Conservation (phyloP, 2,113 vertebrate species). For the Lampris megalopsis region DNA sequence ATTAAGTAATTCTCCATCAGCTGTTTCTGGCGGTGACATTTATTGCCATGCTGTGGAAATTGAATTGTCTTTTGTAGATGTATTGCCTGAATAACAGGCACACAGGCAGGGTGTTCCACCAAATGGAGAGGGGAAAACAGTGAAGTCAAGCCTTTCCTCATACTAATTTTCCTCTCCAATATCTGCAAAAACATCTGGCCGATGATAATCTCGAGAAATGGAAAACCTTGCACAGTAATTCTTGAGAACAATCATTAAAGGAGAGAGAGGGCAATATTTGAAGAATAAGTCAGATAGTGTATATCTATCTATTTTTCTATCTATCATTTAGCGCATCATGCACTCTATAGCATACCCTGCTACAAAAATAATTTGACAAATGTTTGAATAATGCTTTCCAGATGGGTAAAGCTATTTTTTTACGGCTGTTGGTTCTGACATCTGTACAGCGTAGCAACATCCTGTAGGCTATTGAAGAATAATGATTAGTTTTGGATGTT, state of each 20-base stretch:
- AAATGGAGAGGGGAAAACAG: neutral
- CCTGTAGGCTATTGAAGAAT: neutral
- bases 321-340: neutral
- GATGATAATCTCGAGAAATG: constrained; percentile 22
- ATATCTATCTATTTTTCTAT: neutral
- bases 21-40: constrained; percentile 50
- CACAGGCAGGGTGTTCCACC: constrained; percentile 12
- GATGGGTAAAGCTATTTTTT: too few relatives aligned
- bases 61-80: constrained; percentile 41
- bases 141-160: constrained; percentile 19
- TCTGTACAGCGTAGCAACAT: neutral
- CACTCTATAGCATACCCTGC: neutral
- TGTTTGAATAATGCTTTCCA: neutral
- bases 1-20: constrained; percentile 29
- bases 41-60: constrained; percentile 44
- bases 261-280: neutral
- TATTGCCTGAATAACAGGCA: constrained; percentile 43
- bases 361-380: neutral
- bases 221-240: neutral
- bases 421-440: too few relatives aligned
- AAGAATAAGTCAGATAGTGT: neutral
- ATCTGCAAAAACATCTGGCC: constrained; percentile 2
- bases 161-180: constrained; percentile 13
- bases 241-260: neutral
- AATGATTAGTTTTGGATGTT: neutral